Evolutionary conservation across 1,140 invertebrate genomes (phyloP).

Genomic region (Hycleus phaleratus): DNA sequence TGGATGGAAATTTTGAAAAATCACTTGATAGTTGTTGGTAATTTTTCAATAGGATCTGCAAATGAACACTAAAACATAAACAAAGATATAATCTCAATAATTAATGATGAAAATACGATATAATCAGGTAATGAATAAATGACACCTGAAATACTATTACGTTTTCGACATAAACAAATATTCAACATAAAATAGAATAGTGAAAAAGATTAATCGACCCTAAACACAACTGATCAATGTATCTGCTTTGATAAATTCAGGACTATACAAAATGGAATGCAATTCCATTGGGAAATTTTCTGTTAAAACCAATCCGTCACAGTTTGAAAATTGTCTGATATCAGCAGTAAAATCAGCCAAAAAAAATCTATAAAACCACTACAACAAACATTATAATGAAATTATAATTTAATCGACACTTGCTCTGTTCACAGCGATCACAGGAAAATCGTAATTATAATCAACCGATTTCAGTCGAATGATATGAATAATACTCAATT

Average conservation of each 20-base stretch:
- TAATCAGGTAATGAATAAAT: conserved; percentile 13
- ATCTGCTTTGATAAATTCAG: conserved; percentile 18
- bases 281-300: conserved; percentile 30
- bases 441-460: conserved; percentile 1
- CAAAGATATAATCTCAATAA: conserved; percentile 14
- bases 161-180: conserved; percentile 10
- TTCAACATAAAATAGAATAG: conserved; percentile 14
- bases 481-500: conserved; percentile 8
- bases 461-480: neutral
- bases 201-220: conserved; percentile 20
- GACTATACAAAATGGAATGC: conserved; percentile 20
- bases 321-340: conserved; percentile 29
- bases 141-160: conserved; percentile 11
- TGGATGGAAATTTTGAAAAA: no score
- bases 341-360: conserved; percentile 12
- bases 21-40: no score
- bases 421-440: conserved; percentile 16
- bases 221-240: conserved; percentile 18
- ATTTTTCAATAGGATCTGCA: conserved; percentile 7
- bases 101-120: conserved; percentile 15
- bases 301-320: conserved; percentile 27
- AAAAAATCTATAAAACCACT: conserved; percentile 20
- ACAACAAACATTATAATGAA: neutral
- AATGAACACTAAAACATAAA: conserved; percentile 1
- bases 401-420: conserved; percentile 4